Evolutionary conservation across 2,797 vertebrate species (phyloP), one percentile per base, ranked within the genome.

Genomic region (Sebastes steindachneri): DNA sequence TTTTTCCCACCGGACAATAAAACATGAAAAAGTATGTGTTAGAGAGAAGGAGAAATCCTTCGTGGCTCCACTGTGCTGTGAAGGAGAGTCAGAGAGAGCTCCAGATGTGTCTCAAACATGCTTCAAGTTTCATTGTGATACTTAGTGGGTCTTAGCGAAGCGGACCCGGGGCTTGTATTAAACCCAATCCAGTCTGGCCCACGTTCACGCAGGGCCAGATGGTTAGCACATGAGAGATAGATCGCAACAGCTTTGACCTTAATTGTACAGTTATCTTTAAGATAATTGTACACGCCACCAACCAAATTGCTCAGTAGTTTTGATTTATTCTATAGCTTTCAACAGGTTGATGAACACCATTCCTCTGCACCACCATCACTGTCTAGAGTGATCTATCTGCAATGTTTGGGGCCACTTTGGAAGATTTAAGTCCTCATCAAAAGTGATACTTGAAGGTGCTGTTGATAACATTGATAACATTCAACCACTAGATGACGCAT

Each of bases 21-120:
- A 94, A 91, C 85, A 90, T 88, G 72, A 92, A 92, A 79, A 89
- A 88, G 82, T 90, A 84, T 81, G 90, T 88, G 90, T 83, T 83
- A 75, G 85, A 63, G 72, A 77, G 82, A 84, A 87, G 69, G 57
- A 86, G 88, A 82, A 88, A 85, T 89, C 84, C 90, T 86, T 58
- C 45, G 68, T 77, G 80, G 88, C 86, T 91, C 81, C 75, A n/a
- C 66, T 51, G 79, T 54, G 28, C 84, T 88, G 73, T 77, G 80
- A 79, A 73, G 77, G 79, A 76, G 83, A 79, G 69, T 86, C 79
- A 53, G 88, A 68, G 68, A 82, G 75, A 80, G 73, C 67, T 89
- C 91, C 93, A 94, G 91, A 94, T 94, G 94, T 92, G 88, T 74
- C 88, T 92, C 92, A 31, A 91, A 90, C 91, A 88, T 88, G 90